phyloP scores from a whole-genome alignment of 2,113 vertebrate genomes.

The Callipepla californica region DNA sequence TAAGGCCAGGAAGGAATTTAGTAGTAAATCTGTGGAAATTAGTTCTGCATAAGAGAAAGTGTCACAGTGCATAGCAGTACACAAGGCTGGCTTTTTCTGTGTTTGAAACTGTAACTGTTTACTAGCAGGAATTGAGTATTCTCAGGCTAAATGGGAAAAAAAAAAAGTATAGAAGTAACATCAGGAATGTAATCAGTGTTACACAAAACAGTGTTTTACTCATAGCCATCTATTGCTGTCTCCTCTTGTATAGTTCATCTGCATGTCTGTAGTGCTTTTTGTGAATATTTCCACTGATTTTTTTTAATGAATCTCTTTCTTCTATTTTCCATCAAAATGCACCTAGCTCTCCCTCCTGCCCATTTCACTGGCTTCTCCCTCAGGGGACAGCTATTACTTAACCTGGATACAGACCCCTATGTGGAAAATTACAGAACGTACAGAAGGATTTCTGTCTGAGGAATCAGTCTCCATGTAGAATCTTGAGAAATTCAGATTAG shows the following conservation, averaged over 20 bases:
- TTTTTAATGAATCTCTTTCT: neutral
- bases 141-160: neutral
- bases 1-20: neutral
- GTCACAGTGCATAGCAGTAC: neutral
- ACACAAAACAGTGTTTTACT: neutral
- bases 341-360: neutral
- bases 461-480: neutral
- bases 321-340: neutral
- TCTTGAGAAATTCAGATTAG: slow-evolving; percentile 19
- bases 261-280: neutral
- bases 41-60: neutral
- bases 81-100: neutral
- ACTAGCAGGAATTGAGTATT: neutral
- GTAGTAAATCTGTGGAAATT: neutral
- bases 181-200: neutral
- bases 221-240: neutral
- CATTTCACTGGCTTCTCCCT: neutral
- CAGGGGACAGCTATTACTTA: neutral
- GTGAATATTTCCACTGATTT: neutral
- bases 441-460: neutral
- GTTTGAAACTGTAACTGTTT: neutral
- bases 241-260: neutral
- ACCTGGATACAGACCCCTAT: slow-evolving; percentile 3
- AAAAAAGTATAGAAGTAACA: rapidly evolving
- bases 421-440: neutral